These are phyloP conservation scores for Porites lutea DNA, from an alignment of 64 coral and sea anemone species.

Conservation along the genomic window DNA sequence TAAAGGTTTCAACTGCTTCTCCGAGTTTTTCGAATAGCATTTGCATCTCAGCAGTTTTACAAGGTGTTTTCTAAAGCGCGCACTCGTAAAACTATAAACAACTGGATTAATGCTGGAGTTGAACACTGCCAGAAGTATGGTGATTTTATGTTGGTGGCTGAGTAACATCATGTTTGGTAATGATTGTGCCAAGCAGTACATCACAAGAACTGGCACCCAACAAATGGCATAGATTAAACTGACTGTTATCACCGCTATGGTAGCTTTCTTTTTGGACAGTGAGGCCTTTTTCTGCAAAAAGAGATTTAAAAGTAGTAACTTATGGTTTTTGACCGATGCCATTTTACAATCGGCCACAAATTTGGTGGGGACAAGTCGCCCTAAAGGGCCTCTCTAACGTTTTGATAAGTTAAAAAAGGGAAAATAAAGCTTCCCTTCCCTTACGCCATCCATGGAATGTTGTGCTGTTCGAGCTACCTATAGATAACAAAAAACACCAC, in stretches of 20 bases:
- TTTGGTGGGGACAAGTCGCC: too few relatives aligned
- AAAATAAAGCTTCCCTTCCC: too few relatives aligned
- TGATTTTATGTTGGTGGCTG: not conserved
- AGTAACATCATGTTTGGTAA: not conserved
- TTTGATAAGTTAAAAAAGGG: too few relatives aligned
- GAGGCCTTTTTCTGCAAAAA: not conserved
- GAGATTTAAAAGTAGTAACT: not conserved
- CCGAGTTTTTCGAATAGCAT: not conserved
- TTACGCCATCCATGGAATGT: too few relatives aligned
- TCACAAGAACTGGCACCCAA: conserved; percentile 32
- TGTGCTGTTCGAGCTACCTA: too few relatives aligned
- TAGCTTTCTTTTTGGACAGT: not conserved
- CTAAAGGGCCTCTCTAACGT: too few relatives aligned
- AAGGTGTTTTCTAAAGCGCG: conserved; percentile 2
- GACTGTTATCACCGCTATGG: conserved; percentile 4
- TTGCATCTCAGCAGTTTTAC: not conserved
- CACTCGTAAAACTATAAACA: conserved; percentile 22
- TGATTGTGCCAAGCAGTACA: not conserved
- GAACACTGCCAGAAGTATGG: conserved; percentile 22
- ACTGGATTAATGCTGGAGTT: conserved; percentile 33
- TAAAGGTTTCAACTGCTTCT: not conserved
- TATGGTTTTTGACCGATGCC: too few relatives aligned
- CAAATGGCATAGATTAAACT: conserved; percentile 36
- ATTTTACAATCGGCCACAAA: too few relatives aligned
- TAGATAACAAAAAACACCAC: too few relatives aligned